A percentile compares a stretch with the other conserved stretches of the same genome.
These are phyloP conservation scores for Microcebus griseorufus DNA, from an alignment of 2,113 vertebrate species.

Conservation along the genomic window DNA sequence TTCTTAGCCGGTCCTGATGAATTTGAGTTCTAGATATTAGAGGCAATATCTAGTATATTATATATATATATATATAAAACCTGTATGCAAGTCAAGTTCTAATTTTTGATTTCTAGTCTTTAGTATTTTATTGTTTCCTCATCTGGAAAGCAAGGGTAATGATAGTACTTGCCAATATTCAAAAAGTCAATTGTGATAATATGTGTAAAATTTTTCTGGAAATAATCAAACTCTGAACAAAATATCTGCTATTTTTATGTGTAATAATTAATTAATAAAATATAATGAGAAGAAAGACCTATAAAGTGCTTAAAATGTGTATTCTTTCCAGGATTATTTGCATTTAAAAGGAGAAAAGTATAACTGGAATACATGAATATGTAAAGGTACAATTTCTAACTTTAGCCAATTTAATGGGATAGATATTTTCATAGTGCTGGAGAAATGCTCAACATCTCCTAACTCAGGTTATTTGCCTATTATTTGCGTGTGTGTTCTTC, in stretches of 20 bases:
- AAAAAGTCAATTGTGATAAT: neutral
- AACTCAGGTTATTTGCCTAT: neutral
- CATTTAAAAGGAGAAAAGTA: neutral
- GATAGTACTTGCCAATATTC: neutral
- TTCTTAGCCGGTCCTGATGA: neutral
- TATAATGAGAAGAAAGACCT: neutral
- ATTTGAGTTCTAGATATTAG: neutral
- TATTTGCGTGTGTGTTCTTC: neutral
- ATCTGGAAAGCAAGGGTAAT: neutral
- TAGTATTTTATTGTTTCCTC: neutral
- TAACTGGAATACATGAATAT: neutral
- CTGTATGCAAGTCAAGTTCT: neutral
- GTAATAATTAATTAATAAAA: neutral
- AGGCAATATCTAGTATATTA: neutral
- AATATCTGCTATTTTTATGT: neutral
- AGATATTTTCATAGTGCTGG: neutral
- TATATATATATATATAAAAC: too few species aligned
- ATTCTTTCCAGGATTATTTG: neutral
- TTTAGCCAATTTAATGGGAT: neutral
- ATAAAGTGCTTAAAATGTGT: neutral
- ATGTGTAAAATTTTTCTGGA: neutral
- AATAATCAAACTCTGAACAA: neutral
- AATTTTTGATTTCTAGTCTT: neutral
- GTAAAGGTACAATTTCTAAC: neutral
- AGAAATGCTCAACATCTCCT: neutral